Evolutionary conservation across 1,140 invertebrate genomes (phyloP), one percentile per base, ranked within the genome.

Genomic region (Halyomorpha halys): DNA sequence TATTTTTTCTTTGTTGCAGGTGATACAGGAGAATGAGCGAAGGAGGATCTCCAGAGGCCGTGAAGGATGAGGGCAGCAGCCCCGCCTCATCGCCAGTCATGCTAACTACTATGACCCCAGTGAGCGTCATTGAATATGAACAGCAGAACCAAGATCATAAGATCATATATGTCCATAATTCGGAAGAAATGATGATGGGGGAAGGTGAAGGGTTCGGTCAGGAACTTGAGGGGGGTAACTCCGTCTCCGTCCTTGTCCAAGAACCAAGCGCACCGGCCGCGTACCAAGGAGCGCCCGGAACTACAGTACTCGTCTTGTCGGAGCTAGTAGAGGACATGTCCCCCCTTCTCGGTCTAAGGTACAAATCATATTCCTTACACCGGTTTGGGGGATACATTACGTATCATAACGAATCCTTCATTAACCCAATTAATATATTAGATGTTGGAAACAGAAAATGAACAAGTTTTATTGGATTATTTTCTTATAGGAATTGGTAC

Each of bases 291-390:
- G 61, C 67, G 13, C 68, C 71, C 6, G 69, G 65, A 3, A 69
- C 69, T 13, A 71, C 71, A 0, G 70, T 72, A 27, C 65, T 72
- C 9, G 70, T 72, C 18, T 63, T 72, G n/a, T 71, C 70, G 14
- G 71, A 72, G 61, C 68, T 72, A 14, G 70, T 71, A 13, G 71
- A 72, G 25, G 71, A 72, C 23, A 72, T 72, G 71, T 68, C 69
- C 14, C 69, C 67, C 34, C 62, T 71, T n/a, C 62, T 71, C 39
- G 68, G 67, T 59, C 45, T 71, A 65, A 71, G 70, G 70, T 71
- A 67, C 47, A 18, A 13, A 13, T 6, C n/a, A 49, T 5, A 49
- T 18, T 49, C 47, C 47, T 49, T 49, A 49, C 14, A 49, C 47
- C 47, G 47, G 47, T 49, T 49, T 49, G 47, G 47, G 47, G 47